phyloP scores from a whole-genome alignment of 1,140 invertebrate species.

The Drosophila oshimai region DNA sequence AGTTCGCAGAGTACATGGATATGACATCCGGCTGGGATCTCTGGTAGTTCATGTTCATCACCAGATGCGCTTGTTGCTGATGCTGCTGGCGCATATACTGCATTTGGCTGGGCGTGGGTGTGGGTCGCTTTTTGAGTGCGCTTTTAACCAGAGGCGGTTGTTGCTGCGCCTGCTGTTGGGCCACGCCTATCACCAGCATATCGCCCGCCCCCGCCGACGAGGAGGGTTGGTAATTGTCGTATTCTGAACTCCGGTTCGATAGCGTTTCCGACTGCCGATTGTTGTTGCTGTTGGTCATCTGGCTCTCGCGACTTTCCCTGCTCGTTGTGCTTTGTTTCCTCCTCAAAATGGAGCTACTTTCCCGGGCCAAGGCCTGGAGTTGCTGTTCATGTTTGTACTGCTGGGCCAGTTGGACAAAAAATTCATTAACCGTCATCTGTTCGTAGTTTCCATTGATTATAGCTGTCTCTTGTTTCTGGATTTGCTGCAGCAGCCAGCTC shows the following conservation, averaged over 20 bases:
- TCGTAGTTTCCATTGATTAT: conserved; percentile 79
- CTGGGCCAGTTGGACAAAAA: conserved; percentile 65
- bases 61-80: conserved; percentile 32
- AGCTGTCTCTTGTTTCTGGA: conserved; percentile 74
- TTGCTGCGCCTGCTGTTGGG: conserved; percentile 64
- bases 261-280: conserved; percentile 72
- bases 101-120: conserved; percentile 58
- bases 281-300: conserved; percentile 41
- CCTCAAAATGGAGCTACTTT: conserved; percentile 43
- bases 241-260: conserved; percentile 77
- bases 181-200: conserved; percentile 68
- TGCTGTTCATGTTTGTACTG: conserved; percentile 77
- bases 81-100: conserved; percentile 52
- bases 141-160: conserved; percentile 64
- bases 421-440: conserved; percentile 73
- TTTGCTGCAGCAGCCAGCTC: conserved; percentile 76
- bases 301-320: conserved; percentile 45
- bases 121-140: conserved; percentile 63
- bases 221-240: conserved; percentile 70
- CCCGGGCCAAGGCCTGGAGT: conserved; percentile 44
- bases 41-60: conserved; percentile 42
- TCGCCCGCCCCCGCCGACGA: conserved; percentile 32
- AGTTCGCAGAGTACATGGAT: conserved; percentile 76
- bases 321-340: conserved; percentile 64
- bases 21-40: conserved; percentile 58